Conservation (phyloP, 2,113 vertebrate species). For the Onychorhynchus coronatus region DNA sequence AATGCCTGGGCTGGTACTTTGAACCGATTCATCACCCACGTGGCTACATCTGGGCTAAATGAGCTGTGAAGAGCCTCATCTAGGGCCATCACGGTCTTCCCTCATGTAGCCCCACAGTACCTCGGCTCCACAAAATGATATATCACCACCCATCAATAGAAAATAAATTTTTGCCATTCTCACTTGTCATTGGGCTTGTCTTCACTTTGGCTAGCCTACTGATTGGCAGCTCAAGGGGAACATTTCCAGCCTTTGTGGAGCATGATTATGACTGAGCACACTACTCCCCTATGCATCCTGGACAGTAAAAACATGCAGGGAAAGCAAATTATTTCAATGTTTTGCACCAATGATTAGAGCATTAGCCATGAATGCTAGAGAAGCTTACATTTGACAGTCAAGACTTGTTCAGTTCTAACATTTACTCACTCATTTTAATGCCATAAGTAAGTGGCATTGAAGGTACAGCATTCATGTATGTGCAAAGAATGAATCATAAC, state of each 20-base stretch:
- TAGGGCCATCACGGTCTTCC: slow-evolving; percentile 81
- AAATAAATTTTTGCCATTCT: slow-evolving; percentile 96
- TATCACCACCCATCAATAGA: slow-evolving; percentile 93
- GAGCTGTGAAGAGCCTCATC: slow-evolving; percentile 95
- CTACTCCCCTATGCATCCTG: slow-evolving; percentile 60
- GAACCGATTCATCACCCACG: slow-evolving; percentile 92
- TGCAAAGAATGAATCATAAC: slow-evolving; percentile 10
- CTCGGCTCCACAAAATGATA: slow-evolving; percentile 83
- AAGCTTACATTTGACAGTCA: slow-evolving; percentile 64
- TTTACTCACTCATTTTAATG: slow-evolving; percentile 67
- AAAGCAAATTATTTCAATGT: slow-evolving; percentile 77
- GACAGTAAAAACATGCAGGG: slow-evolving; percentile 74
- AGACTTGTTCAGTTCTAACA: slow-evolving; percentile 54
- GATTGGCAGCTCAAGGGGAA: slow-evolving; percentile 78
- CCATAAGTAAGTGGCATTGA: slow-evolving; percentile 12
- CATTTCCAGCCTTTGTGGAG: slow-evolving; percentile 75
- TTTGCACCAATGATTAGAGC: slow-evolving; percentile 72
- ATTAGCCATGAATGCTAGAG: slow-evolving; percentile 60
- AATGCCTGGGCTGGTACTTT: slow-evolving; percentile 83
- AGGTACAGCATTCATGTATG: not conserved
- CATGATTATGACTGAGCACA: slow-evolving; percentile 70
- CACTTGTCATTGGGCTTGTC: slow-evolving; percentile 88
- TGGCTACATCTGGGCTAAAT: slow-evolving; percentile 96
- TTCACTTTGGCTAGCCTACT: slow-evolving; percentile 76
- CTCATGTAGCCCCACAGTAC: slow-evolving; percentile 69